phyloP scores from a whole-genome alignment of 2,113 vertebrate genomes.

The Eupsittula cactorum region DNA sequence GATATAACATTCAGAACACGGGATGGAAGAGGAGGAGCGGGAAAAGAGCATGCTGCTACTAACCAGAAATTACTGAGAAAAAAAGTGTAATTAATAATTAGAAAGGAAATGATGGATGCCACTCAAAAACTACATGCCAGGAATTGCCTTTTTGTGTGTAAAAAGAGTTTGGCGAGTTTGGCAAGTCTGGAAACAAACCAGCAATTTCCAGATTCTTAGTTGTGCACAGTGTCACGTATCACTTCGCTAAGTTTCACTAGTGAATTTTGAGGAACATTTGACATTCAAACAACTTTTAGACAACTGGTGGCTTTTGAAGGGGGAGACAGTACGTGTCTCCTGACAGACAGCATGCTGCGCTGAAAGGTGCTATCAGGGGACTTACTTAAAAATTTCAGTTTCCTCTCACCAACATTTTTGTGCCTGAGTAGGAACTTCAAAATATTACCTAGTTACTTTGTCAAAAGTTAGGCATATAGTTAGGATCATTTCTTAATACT shows the following conservation, averaged over 20 bases:
- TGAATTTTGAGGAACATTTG: not conserved
- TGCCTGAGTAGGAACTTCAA: not conserved
- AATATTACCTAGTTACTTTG: not conserved
- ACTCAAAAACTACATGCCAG: not conserved
- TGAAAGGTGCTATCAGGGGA: not conserved
- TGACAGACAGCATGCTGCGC: not conserved
- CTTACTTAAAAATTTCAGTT: not conserved
- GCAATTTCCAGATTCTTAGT: not conserved
- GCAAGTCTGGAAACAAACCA: not conserved
- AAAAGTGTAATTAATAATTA: not conserved
- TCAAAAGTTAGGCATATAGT: not conserved
- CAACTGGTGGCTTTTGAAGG: not conserved
- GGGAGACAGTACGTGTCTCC: not conserved
- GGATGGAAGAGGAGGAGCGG: rapidly evolving
- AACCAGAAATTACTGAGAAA: not conserved
- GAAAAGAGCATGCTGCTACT: not conserved
- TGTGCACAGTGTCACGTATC: not conserved
- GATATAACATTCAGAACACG: not conserved
- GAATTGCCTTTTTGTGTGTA: not conserved
- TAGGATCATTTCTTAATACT: not conserved
- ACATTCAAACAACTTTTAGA: not conserved
- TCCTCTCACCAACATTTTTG: not conserved
- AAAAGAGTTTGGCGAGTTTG: not conserved
- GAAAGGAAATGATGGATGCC: not conserved
- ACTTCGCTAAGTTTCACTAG: not conserved